These are phyloP conservation scores for Myzus persicae DNA, from an alignment of 1,140 invertebrate genomes.

Conservation along the genomic window DNA sequence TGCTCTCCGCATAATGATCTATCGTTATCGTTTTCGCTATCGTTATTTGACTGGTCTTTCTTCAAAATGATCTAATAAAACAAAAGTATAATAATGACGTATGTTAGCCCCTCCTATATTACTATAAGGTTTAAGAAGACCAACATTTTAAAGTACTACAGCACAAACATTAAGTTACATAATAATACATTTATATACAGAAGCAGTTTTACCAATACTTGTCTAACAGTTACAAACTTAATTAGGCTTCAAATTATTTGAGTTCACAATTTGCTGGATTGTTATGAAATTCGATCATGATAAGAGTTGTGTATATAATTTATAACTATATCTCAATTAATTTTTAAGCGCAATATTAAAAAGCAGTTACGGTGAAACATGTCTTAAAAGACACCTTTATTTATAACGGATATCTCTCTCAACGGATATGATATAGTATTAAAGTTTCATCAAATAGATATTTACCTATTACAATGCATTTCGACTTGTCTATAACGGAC, in stretches of 20 bases:
- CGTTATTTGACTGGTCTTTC: neutral
- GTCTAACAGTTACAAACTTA: neutral
- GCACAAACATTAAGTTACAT: conserved; percentile 4
- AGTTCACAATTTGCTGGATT: neutral
- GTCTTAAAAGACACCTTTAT: neutral
- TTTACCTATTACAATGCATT: no score
- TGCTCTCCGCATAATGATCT: conserved; percentile 14
- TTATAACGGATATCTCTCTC: neutral
- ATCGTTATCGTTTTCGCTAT: conserved; percentile 33
- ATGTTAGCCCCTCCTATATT: neutral
- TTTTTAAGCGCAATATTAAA: neutral
- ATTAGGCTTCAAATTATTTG: neutral
- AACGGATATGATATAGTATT: neutral
- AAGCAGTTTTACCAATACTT: neutral
- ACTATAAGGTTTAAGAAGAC: neutral
- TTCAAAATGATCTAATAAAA: conserved; percentile 39
- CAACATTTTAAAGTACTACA: neutral
- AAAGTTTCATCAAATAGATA: neutral
- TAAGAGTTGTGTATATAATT: neutral
- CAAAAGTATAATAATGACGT: conserved; percentile 22
- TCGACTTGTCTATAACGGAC: no score
- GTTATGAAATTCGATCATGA: neutral
- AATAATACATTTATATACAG: neutral
- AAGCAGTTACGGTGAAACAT: neutral
- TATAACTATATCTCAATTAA: neutral